Conservation (phyloP, 1,140 invertebrate species). For the Diprion similis region DNA sequence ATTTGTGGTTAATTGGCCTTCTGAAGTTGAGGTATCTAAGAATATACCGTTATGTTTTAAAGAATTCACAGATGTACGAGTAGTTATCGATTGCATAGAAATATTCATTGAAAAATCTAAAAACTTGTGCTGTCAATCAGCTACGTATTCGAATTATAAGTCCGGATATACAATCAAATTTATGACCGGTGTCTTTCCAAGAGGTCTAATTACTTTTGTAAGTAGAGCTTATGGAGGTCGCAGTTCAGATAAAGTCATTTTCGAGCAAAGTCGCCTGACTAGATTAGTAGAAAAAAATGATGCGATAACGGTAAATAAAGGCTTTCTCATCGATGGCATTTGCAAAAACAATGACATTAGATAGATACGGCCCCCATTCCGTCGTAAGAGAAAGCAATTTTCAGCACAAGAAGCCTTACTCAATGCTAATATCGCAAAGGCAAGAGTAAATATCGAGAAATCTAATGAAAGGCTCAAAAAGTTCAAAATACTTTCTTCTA, state of each 20-base stretch:
- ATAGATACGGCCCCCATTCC: conserved; percentile 13
- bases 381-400: conserved; percentile 18
- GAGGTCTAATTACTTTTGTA: conserved; percentile 36
- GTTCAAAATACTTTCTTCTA: conserved; percentile 24
- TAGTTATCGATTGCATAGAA: not conserved
- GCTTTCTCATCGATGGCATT: conserved; percentile 15
- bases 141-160: not conserved
- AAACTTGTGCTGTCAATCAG: not conserved
- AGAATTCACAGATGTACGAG: not conserved
- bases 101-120: not conserved
- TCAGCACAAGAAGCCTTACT: conserved; percentile 18
- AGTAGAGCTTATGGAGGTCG: conserved; percentile 38
- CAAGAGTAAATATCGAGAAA: conserved; percentile 28
- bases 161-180: conserved; percentile 37
- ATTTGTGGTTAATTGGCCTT: not conserved
- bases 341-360: conserved; percentile 8
- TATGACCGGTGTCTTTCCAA: conserved; percentile 36
- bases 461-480: conserved; percentile 25
- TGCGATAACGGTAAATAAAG: conserved; percentile 18
- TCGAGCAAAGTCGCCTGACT: conserved; percentile 37
- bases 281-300: conserved; percentile 19
- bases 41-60: not conserved
- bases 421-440: conserved; percentile 25
- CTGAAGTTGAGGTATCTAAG: not conserved
- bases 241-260: conserved; percentile 41